A percentile compares a stretch with the other conserved stretches of the same genome.
Evolutionary conservation across 2,797 vertebrate genomes (phyloP).

Genomic region (Pipistrellus kuhlii): DNA sequence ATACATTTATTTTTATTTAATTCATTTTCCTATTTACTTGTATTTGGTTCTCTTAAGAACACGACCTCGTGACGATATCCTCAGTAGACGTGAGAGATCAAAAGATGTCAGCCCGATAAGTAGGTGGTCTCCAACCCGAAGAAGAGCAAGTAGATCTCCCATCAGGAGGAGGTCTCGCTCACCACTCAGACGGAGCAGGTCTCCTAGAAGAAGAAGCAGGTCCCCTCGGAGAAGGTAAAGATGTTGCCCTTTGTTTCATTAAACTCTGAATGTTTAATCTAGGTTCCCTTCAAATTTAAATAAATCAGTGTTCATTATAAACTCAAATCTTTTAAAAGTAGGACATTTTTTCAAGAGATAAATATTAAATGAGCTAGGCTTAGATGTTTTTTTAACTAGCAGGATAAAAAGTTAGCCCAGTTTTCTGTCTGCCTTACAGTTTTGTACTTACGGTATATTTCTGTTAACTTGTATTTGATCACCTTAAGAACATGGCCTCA

Average conservation of each 20-base stretch:
- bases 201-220: slow-evolving; percentile 91
- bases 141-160: slow-evolving; percentile 94
- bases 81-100: slow-evolving; percentile 86
- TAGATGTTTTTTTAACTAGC: neutral
- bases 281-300: slow-evolving; percentile 9
- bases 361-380: neutral
- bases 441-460: slow-evolving; percentile 49
- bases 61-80: slow-evolving; percentile 90
- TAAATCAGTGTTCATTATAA: neutral
- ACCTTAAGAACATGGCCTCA: slow-evolving; percentile 90
- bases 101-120: slow-evolving; percentile 92
- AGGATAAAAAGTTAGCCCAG: neutral
- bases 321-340: neutral
- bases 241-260: neutral
- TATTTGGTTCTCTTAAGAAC: slow-evolving; percentile 88
- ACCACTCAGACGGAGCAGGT: slow-evolving; percentile 93
- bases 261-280: neutral
- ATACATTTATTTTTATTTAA: neutral
- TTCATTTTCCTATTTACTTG: slow-evolving; percentile 52
- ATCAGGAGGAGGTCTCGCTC: slow-evolving; percentile 93
- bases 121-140: slow-evolving; percentile 90
- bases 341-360: neutral
- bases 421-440: neutral
- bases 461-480: slow-evolving; percentile 47
- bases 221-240: slow-evolving; percentile 89